phyloP scores from a whole-genome alignment of 2,888 invertebrate species.

The Lobophora halterata region DNA sequence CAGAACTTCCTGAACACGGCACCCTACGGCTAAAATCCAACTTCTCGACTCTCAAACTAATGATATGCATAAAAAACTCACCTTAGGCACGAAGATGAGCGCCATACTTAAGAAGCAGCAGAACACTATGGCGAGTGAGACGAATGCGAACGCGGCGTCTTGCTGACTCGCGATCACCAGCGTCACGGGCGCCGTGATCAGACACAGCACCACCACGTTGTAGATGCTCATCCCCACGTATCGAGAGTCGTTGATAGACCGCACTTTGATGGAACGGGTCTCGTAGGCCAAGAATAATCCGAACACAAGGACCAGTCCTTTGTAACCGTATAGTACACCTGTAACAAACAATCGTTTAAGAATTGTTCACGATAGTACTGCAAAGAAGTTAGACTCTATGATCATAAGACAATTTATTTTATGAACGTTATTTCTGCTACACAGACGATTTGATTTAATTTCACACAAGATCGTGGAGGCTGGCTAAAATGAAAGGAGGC shows the following conservation, averaged over 20 bases:
- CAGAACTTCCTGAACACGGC: too few species aligned
- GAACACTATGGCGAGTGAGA: conserved; percentile 97
- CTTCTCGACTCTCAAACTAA: too few species aligned
- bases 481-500: too few species aligned
- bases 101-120: conserved; percentile 99
- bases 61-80: conserved; percentile 52
- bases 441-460: too few species aligned
- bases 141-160: conserved; percentile 98
- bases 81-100: conserved; percentile 98
- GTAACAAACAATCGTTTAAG: conserved; percentile 30
- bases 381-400: too few species aligned
- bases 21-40: too few species aligned
- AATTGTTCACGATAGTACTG: too few species aligned
- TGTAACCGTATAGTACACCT: conserved; percentile 98
- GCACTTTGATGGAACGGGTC: conserved; percentile 97
- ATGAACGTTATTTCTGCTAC: too few species aligned
- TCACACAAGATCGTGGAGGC: too few species aligned
- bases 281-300: conserved; percentile 99
- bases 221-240: conserved; percentile 99
- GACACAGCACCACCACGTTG: conserved; percentile 98
- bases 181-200: conserved; percentile 98
- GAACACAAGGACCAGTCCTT: conserved; percentile 97
- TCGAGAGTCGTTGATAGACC: conserved; percentile 98
- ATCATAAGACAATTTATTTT: too few species aligned
- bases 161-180: conserved; percentile 98